These are phyloP conservation scores for Microcebus lehilahytsara DNA, from an alignment of 2,113 vertebrate species.

Conservation along the genomic window DNA sequence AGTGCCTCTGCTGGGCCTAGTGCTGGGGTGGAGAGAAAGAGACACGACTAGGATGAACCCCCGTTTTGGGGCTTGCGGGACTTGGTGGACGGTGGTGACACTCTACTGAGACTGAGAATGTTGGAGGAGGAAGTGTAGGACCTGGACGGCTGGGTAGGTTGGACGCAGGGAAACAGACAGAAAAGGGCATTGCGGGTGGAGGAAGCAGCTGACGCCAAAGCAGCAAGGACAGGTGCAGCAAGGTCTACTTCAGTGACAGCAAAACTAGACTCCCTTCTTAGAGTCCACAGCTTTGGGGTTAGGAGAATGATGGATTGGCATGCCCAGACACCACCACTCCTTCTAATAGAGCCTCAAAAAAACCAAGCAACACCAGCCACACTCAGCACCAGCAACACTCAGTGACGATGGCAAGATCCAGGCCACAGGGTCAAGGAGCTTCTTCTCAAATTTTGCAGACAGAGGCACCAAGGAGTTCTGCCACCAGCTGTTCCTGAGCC, in stretches of 20 bases:
- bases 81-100: neutral
- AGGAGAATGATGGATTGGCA: neutral
- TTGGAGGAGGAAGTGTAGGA: neutral
- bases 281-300: neutral
- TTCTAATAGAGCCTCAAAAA: neutral
- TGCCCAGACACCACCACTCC: fast-evolving
- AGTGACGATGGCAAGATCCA: neutral
- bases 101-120: neutral
- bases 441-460: neutral
- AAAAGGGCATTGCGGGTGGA: neutral
- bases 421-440: neutral
- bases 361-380: neutral
- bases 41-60: neutral
- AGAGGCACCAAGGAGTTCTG: neutral
- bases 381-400: too few species aligned
- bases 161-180: neutral
- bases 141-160: too few species aligned
- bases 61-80: neutral
- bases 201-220: neutral
- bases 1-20: neutral
- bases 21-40: neutral
- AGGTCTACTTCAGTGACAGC: neutral
- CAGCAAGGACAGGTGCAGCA: fast-evolving
- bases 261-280: neutral
- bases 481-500: neutral